Evolutionary conservation across 2,888 invertebrate genomes (phyloP), one percentile per base, ranked within the genome.

Genomic region (Dynastes grantii): DNA sequence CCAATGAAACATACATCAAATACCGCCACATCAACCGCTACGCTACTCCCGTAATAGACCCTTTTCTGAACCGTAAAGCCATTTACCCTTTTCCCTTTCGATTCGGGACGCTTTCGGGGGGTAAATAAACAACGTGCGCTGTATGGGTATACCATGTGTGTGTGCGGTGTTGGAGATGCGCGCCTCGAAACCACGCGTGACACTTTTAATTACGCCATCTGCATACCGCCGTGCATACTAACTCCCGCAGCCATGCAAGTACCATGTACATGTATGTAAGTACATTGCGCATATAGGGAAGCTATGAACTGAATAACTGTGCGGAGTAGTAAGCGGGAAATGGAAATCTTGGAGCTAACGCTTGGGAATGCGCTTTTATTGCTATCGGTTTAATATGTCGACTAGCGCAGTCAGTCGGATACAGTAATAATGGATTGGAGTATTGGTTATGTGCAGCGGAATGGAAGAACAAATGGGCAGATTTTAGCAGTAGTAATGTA

Each of bases 1-100:
- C 51, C 68, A 29, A 68, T 68, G 68, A 68, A 68, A 68, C 68
- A 68, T 68, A 68, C 68, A 68, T 68, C 68, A 68, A 68, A 68
- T 68, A 51, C 68, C 68, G 68, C 68, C 68, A 29, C 68, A 51
- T 68, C 68, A 68, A 51, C 29, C 68, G 51, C 16, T 68, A 29
- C 49, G 29, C 51, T 68, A 27, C 68, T 51, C 53, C 68, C 5
- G 65, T 68, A 68, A 68, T 68, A 68, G 29, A 53, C 68, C 51
- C 68, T 68, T 68, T 51, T 51, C 51, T 29, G 68, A 51, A 68
- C 51, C 68, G 29, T 45, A 49, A 22, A 27, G 49, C 27, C 16
- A 49, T 51, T 68, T 68, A 68, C 68, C 51, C 51, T 51, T 51
- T 68, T 51, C 63, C 13, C 68, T 29, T 68, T 68, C 51, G 51